Conservation (phyloP, 2,797 vertebrate species). For the Tolypeutes matacus region DNA sequence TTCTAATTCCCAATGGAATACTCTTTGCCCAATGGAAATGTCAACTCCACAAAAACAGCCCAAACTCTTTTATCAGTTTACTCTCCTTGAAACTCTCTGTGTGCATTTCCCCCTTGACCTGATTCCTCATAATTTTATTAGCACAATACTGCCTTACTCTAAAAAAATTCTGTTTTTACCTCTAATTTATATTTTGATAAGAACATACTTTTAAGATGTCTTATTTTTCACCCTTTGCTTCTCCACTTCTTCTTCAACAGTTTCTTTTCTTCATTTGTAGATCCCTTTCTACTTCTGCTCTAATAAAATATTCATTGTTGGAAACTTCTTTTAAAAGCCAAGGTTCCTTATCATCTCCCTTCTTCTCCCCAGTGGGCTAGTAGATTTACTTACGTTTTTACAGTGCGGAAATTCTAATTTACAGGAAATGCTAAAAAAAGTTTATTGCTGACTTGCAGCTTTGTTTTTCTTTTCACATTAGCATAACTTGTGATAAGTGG, state of each 20-base stretch:
- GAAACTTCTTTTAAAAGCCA: not conserved
- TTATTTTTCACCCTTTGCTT: fast-evolving
- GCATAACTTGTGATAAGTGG: fast-evolving
- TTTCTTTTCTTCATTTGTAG: not conserved
- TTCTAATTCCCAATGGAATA: fast-evolving
- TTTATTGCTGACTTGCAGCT: not conserved
- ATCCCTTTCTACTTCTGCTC: fast-evolving
- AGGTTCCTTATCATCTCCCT: not conserved
- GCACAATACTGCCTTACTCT: fast-evolving
- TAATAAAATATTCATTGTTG: not conserved
- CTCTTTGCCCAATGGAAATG: not conserved
- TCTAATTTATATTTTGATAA: not conserved
- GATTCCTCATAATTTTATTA: fast-evolving
- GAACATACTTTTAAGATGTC: not conserved
- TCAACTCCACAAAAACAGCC: too few relatives aligned
- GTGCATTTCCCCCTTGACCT: fast-evolving
- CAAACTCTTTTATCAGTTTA: fast-evolving
- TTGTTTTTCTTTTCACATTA: not conserved
- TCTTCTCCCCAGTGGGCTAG: too few relatives aligned
- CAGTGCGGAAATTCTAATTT: not conserved
- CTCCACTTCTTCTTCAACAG: not conserved
- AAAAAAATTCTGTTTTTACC: fast-evolving
- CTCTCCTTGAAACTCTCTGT: fast-evolving
- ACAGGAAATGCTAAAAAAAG: not conserved
- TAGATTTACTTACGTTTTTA: not conserved